Base-by-base conservation (phyloP, 2,113 vertebrate genomes). In the Geococcyx californianus region DNA sequence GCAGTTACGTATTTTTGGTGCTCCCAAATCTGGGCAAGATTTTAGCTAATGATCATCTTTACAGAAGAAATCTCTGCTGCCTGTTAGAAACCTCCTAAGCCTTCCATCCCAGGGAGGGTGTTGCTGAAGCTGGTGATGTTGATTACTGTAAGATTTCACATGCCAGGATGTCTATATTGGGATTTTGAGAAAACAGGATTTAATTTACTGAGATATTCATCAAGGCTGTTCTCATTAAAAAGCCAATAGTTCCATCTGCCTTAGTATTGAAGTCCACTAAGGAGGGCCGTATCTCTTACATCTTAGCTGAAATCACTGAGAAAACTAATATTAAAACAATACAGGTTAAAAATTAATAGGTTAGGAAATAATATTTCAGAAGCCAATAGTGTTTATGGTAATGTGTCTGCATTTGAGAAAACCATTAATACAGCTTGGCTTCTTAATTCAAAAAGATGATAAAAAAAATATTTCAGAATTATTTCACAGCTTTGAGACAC, bases 191-290 rank as follows among this genome's bases (percentile, higher is more conserved):
- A 78, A 66, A 5, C 38, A 34, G 45, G 54, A 80, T 91, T 95
- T 95, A 87, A 75, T 79, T 79, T 58, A 45, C 74, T 94, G 87
- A 94, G 93, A 88, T 95, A 91, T 91, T 83, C 89, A 93, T 90
- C 59, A 80, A 74, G 59, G 54, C 28, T 49, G 64, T 87, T 74
- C 51, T 93, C 18, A 40, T 33, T 55, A 19, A 83, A 93, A 94
- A 85, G 49, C 38, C 78, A 85, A 25, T 74, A 62, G 36, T 91
- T 85, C 72, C 87, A 95, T 51, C 63, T 90, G 93, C 33, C 78
- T 54, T 16, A 73, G 51, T 54, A 64, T 16, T 83, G 34, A 89
- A 59, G 54, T 42, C 66, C 63, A 51, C n/a, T 44, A 51, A 49
- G 82, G 42, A 87, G 45, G 14, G 63, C 38, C 67, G 40, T 92